A percentile compares a stretch with the other conserved stretches of the same genome.
phyloP scores from a whole-genome alignment of 1,140 invertebrate species.

The Neotoxoptera formosana region DNA sequence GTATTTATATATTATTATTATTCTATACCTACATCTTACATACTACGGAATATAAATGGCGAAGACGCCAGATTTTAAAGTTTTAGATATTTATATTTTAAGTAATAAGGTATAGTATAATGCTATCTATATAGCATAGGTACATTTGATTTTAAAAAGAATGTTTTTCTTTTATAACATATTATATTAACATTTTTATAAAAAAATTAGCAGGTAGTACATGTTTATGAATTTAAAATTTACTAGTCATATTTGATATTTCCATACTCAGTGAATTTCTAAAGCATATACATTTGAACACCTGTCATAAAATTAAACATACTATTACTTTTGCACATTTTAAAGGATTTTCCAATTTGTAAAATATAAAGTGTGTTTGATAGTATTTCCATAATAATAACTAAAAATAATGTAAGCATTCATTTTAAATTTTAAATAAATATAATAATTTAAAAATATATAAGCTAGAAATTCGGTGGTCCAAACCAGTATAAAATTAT shows the following conservation, averaged over 20 bases:
- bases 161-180: not conserved
- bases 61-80: no score
- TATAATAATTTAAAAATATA: not conserved
- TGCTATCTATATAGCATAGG: no score
- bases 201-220: not conserved
- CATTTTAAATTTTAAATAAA: not conserved
- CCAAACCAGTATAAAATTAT: no score
- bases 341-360: not conserved
- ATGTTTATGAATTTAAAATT: not conserved
- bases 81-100: no score
- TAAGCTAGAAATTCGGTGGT: not conserved
- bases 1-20: no score
- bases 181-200: not conserved
- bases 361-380: not conserved
- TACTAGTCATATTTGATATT: not conserved
- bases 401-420: not conserved
- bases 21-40: no score
- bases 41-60: no score
- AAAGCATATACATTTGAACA: not conserved
- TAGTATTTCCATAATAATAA: not conserved
- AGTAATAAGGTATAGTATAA: not conserved
- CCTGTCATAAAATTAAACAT: not conserved
- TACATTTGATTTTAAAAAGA: not conserved
- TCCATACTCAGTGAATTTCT: not conserved
- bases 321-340: not conserved